Evolutionary conservation across 1,140 invertebrate genomes (phyloP).

Genomic region (Whitmania pigra): DNA sequence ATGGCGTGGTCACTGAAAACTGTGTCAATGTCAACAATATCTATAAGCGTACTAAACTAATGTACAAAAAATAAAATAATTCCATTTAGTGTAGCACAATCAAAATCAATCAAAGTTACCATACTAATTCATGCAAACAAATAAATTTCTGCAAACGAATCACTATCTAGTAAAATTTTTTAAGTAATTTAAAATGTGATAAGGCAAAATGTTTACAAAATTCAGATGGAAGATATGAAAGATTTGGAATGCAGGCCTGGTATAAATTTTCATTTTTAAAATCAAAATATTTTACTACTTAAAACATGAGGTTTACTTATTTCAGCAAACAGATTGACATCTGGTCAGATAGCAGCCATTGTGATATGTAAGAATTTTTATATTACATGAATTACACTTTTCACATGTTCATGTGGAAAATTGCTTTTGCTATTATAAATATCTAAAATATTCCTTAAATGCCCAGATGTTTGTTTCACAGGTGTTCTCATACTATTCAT

Average conservation of each 20-base stretch:
- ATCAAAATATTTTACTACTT: background rate
- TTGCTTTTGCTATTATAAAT: too few relatives aligned
- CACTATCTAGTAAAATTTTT: too few relatives aligned
- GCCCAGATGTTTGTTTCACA: background rate
- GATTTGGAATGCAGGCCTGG: background rate
- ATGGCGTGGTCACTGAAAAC: too few relatives aligned
- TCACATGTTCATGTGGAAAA: too few relatives aligned
- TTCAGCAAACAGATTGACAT: background rate
- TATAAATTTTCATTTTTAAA: background rate
- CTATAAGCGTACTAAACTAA: too few relatives aligned
- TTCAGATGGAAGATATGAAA: background rate
- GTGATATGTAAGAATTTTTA: slow-evolving; percentile 2
- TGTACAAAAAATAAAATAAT: too few relatives aligned
- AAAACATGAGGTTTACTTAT: background rate
- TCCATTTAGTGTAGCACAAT: too few relatives aligned
- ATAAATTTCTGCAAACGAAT: too few relatives aligned
- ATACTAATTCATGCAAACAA: too few relatives aligned
- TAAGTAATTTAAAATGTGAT: too few relatives aligned
- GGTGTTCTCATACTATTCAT: slow-evolving; percentile 4
- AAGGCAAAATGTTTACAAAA: background rate
- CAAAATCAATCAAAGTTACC: too few relatives aligned
- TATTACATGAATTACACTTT: background rate
- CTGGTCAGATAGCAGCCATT: slow-evolving; percentile 10
- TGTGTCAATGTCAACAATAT: too few relatives aligned
- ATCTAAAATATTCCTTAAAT: background rate